phyloP scores from a whole-genome alignment of 64 coral and sea anemone species.

The Stichodactyla helianthus region DNA sequence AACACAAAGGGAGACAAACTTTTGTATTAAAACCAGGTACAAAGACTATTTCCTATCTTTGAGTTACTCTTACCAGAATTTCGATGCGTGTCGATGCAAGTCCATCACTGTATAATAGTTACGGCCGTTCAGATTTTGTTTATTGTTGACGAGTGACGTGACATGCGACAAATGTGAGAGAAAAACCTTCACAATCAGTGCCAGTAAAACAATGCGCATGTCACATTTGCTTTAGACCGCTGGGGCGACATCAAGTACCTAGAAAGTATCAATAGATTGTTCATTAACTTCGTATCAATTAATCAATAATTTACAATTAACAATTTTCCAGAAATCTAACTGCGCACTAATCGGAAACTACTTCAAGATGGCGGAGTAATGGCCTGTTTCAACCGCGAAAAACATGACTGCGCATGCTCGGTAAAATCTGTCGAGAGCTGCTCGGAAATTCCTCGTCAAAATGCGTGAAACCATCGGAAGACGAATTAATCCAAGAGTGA shows the following conservation, averaged over 20 bases:
- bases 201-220: constrained; percentile 20
- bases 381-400: no score
- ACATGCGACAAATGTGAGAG: background rate
- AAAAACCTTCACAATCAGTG: constrained; percentile 9
- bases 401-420: no score
- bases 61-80: no score
- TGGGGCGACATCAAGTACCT: constrained; percentile 26
- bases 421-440: no score
- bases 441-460: no score
- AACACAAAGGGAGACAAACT: no score
- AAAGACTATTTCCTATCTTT: background rate
- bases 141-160: background rate
- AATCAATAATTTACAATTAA: background rate
- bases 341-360: no score
- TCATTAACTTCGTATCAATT: background rate
- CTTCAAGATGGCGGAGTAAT: no score
- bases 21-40: no score
- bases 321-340: background rate
- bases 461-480: no score
- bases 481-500: no score
- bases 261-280: background rate
- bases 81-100: background rate
- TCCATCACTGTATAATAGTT: background rate
- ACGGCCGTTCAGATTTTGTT: background rate
- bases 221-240: constrained; percentile 17